Evolutionary conservation across 2,888 invertebrate species (phyloP).

Genomic region (Pristionchus japonicus): DNA sequence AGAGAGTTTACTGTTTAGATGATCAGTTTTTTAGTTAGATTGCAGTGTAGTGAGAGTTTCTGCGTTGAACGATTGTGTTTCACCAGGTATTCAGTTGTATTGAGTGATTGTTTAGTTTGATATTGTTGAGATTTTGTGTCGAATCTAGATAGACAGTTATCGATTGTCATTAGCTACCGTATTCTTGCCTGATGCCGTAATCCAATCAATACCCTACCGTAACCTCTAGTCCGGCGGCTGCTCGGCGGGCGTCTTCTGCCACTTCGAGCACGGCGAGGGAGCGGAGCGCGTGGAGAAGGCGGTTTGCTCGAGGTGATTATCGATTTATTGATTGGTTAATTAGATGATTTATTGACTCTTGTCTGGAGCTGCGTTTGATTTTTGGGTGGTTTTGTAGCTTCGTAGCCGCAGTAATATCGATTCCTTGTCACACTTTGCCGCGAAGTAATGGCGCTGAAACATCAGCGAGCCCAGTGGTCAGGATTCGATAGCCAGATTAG

Average conservation of each 20-base stretch:
- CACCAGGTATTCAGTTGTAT: background rate
- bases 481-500: background rate
- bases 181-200: no score
- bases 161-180: no score
- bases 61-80: background rate
- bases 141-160: background rate
- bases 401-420: background rate
- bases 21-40: background rate
- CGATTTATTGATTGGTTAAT: background rate
- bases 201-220: background rate
- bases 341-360: no score
- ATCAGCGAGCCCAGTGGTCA: background rate
- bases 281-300: conserved; percentile 47
- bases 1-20: background rate
- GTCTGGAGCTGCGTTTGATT: no score
- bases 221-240: conserved; percentile 6
- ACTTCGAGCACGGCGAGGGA: conserved; percentile 59
- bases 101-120: background rate
- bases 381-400: background rate
- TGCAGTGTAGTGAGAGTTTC: background rate
- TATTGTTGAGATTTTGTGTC: background rate
- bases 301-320: conserved; percentile 57
- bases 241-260: conserved; percentile 59
- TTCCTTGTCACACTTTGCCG: background rate
- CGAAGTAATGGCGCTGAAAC: background rate